Evolutionary conservation across 2,888 invertebrate genomes (phyloP).

Genomic region (Trileptium ribeirensis): DNA sequence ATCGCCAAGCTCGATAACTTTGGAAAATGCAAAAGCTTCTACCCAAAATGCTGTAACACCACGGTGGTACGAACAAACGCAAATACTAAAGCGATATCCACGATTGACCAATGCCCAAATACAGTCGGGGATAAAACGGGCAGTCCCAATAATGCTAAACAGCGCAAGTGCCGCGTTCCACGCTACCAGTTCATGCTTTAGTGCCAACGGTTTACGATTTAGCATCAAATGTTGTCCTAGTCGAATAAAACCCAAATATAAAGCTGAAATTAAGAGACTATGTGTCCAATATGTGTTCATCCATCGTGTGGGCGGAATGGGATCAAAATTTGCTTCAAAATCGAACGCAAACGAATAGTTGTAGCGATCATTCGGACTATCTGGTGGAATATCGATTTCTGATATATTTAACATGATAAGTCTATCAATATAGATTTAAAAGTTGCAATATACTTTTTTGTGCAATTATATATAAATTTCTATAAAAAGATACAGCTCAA

Average conservation of each 20-base stretch:
- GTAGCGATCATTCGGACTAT: background rate
- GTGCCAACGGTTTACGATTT: conserved; percentile 76
- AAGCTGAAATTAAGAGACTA: conserved; percentile 34
- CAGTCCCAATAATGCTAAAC: conserved; percentile 79
- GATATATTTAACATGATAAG: too few relatives aligned
- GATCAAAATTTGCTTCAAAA: conserved; percentile 17
- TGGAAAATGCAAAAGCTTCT: conserved; percentile 77
- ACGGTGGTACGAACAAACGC: conserved; percentile 59
- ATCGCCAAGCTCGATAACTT: conserved; percentile 53
- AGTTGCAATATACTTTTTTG: too few relatives aligned
- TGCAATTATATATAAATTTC: too few relatives aligned
- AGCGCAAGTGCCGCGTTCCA: conserved; percentile 88
- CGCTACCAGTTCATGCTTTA: conserved; percentile 73
- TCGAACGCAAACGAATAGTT: conserved; percentile 55
- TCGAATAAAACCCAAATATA: conserved; percentile 52
- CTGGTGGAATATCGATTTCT: too few relatives aligned
- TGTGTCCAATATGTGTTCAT: conserved; percentile 19
- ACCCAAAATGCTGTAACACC: conserved; percentile 95
- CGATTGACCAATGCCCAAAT: conserved; percentile 72
- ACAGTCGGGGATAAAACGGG: conserved; percentile 31
- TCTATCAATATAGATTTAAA: too few relatives aligned
- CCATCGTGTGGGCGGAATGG: conserved; percentile 31
- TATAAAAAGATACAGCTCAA: too few relatives aligned
- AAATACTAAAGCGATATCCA: conserved; percentile 89
- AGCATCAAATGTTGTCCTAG: conserved; percentile 70